These are phyloP conservation scores for Lordiphosa andalusiaca DNA, from an alignment of 2,888 invertebrate genomes.

Conservation along the genomic window DNA sequence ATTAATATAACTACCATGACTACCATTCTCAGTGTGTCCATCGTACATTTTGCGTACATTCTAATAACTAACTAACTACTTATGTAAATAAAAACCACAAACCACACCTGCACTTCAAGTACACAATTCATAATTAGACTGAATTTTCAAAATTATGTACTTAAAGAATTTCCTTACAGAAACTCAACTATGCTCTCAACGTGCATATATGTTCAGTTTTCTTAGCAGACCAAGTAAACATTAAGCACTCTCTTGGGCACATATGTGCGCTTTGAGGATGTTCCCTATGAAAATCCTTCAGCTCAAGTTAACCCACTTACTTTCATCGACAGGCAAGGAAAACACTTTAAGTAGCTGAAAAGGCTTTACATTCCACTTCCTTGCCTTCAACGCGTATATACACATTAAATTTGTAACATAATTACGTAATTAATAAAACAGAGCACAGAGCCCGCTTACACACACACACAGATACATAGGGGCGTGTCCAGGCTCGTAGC, in stretches of 20 bases:
- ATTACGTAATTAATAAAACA: conserved; percentile 69
- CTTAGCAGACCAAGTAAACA: conserved; percentile 33
- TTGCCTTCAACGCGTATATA: conserved; percentile 7
- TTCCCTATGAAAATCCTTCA: conserved; percentile 21
- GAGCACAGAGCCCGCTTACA: conserved; percentile 16
- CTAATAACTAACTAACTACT: too few relatives aligned
- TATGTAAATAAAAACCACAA: too few relatives aligned
- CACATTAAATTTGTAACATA: conserved; percentile 67
- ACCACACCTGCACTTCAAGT: background rate
- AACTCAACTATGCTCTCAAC: conserved; percentile 7
- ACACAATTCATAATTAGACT: conserved; percentile 6
- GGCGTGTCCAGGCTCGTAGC: conserved; percentile 31
- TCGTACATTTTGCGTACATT: too few relatives aligned
- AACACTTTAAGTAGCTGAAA: conserved; percentile 49
- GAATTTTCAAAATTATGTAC: background rate
- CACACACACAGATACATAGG: conserved; percentile 18
- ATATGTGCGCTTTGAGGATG: conserved; percentile 10
- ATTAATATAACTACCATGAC: too few relatives aligned
- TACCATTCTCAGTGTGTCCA: too few relatives aligned
- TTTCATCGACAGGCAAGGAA: conserved; percentile 30
- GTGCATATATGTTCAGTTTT: background rate
- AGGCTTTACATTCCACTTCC: conserved; percentile 6
- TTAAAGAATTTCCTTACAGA: conserved; percentile 14
- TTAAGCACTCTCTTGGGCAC: conserved; percentile 23
- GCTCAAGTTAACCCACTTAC: conserved; percentile 53